Percentiles rank a stretch among this genome's conserved stretches.
Conservation (phyloP, 1,140 invertebrate genomes). For the Drosophila pruinosa region DNA sequence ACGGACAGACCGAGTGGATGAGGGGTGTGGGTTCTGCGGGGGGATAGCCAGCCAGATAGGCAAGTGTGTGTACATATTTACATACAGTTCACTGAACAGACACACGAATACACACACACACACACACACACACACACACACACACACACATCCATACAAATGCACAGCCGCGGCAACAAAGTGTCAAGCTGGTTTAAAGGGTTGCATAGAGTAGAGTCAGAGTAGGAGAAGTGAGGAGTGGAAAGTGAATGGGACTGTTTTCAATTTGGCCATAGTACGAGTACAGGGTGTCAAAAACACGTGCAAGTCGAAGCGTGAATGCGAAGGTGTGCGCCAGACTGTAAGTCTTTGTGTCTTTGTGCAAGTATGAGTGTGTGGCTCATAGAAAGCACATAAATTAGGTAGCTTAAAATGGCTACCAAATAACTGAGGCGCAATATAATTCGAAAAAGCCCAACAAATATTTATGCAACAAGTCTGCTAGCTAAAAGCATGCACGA, state of each 20-base stretch:
- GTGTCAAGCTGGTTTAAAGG: conserved; percentile 17
- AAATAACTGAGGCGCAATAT: conserved; percentile 17
- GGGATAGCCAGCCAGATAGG: conserved; percentile 25
- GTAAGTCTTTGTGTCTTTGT: not conserved
- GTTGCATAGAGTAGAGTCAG: not conserved
- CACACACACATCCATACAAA: not conserved
- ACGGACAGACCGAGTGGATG: not conserved
- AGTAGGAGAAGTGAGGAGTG: conserved; percentile 7
- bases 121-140: not conserved
- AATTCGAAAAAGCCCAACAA: not conserved
- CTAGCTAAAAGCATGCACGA: not conserved
- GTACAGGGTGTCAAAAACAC: conserved; percentile 55
- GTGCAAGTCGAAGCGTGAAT: conserved; percentile 58
- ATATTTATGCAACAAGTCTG: conserved; percentile 9
- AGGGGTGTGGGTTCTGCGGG: not conserved
- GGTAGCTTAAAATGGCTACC: conserved; percentile 31
- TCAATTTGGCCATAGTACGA: conserved; percentile 56
- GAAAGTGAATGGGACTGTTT: conserved; percentile 59
- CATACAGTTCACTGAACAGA: conserved; percentile 70
- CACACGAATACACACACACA: conserved; percentile 30
- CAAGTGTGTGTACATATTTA: conserved; percentile 71
- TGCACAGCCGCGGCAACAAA: conserved; percentile 14
- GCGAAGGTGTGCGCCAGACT: conserved; percentile 21
- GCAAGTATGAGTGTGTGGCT: conserved; percentile 3
- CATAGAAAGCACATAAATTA: conserved; percentile 35